phyloP scores from a whole-genome alignment of 2,888 invertebrate genomes.

The Mesodorylaimus sp. region DNA sequence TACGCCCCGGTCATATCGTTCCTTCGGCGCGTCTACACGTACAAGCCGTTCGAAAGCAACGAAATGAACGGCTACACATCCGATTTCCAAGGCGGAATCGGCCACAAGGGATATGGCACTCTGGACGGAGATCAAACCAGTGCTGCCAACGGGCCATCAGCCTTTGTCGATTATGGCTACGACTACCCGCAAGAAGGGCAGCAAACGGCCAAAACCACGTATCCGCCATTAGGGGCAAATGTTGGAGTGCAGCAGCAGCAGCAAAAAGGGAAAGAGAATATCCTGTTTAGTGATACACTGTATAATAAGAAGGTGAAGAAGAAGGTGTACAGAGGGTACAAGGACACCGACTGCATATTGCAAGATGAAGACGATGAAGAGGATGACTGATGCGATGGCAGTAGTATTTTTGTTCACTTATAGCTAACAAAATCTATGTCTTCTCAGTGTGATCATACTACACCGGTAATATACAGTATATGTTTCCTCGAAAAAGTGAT shows the following conservation, averaged over 20 bases:
- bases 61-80: too few relatives aligned
- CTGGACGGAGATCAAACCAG: not conserved
- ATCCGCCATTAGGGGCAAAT: not conserved
- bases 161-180: too few relatives aligned
- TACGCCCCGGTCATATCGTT: conserved; percentile 80
- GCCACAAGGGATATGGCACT: conserved; percentile 1
- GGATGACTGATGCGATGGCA: not conserved
- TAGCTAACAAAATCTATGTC: too few relatives aligned
- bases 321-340: conserved; percentile 7
- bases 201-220: not conserved
- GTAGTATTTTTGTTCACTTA: not conserved
- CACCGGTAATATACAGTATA: too few relatives aligned
- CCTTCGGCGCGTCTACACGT: conserved; percentile 77
- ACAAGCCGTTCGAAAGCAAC: conserved; percentile 57
- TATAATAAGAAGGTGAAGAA: conserved; percentile 7
- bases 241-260: not conserved
- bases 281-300: conserved; percentile 3
- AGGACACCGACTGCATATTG: conserved; percentile 7
- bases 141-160: not conserved
- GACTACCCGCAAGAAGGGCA: not conserved
- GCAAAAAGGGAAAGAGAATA: not conserved
- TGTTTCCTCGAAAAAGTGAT: too few relatives aligned
- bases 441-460: too few relatives aligned
- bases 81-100: not conserved
- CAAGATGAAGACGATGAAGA: conserved; percentile 7